Evolutionary conservation across 2,113 vertebrate species (phyloP).

Genomic region (Pteronura brasiliensis): DNA sequence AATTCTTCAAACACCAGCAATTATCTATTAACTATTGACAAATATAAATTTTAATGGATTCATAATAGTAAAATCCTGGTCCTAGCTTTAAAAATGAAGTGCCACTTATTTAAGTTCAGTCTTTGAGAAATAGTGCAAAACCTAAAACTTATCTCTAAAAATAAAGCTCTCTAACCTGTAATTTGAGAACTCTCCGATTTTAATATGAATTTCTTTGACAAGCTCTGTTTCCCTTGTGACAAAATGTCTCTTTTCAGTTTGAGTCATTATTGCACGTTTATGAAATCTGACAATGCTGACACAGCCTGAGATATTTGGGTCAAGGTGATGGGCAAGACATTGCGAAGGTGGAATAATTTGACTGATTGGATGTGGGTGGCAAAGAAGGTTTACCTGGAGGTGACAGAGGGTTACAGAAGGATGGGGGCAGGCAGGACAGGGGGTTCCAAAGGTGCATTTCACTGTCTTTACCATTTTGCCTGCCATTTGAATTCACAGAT

Average conservation of each 20-base stretch:
- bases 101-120: background rate
- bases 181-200: slow-evolving; percentile 45
- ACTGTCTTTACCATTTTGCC: background rate
- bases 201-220: slow-evolving; percentile 67
- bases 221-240: slow-evolving; percentile 52
- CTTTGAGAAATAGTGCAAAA: slow-evolving; percentile 49
- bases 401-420: background rate
- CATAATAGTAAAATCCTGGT: background rate
- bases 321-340: slow-evolving; percentile 50
- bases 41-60: background rate
- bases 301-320: slow-evolving; percentile 61
- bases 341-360: background rate
- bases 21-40: slow-evolving; percentile 14
- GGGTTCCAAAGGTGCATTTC: background rate
- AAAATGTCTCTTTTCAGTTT: slow-evolving; percentile 52
- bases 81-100: slow-evolving; percentile 29
- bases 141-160: slow-evolving; percentile 65
- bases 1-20: slow-evolving; percentile 15
- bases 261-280: slow-evolving; percentile 18
- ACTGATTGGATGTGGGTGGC: background rate
- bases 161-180: slow-evolving; percentile 56
- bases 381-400: background rate
- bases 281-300: slow-evolving; percentile 56
- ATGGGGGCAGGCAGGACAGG: no score
- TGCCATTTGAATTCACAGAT: background rate